phyloP scores from a whole-genome alignment of 1,140 invertebrate species.

The Polypedilum pembai region DNA sequence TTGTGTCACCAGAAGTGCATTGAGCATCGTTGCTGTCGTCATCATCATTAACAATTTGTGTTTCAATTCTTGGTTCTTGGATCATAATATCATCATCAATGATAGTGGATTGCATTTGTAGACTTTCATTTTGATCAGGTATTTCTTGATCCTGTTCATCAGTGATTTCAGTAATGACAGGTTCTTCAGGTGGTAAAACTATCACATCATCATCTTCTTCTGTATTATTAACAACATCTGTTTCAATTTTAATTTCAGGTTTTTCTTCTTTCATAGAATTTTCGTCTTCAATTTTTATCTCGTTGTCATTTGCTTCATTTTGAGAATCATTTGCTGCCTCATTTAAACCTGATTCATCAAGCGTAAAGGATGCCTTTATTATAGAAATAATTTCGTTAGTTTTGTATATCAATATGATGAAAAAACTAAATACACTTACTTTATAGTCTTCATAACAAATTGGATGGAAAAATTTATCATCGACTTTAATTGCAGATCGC shows the following conservation, averaged over 20 bases:
- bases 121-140: constrained; percentile 37
- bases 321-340: constrained; percentile 30
- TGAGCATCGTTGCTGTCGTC: constrained; percentile 40
- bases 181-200: constrained; percentile 41
- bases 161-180: constrained; percentile 41
- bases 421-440: constrained; percentile 47
- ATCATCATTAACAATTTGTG: constrained; percentile 47
- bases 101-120: constrained; percentile 38
- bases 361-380: constrained; percentile 36
- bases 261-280: constrained; percentile 12
- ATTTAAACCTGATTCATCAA: constrained; percentile 33
- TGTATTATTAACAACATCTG: constrained; percentile 31
- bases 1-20: constrained; percentile 35
- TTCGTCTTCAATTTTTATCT: not conserved
- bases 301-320: constrained; percentile 30
- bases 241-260: not conserved
- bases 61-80: constrained; percentile 42
- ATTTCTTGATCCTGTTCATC: constrained; percentile 44
- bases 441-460: constrained; percentile 84
- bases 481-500: constrained; percentile 67
- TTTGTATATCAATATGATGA: not conserved
- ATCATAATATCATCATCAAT: constrained; percentile 42
- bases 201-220: constrained; percentile 44
- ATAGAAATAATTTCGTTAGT: constrained; percentile 19
- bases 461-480: constrained; percentile 81